phyloP scores from a whole-genome alignment of 2,888 invertebrate species.

The Drosophila antonietae region DNA sequence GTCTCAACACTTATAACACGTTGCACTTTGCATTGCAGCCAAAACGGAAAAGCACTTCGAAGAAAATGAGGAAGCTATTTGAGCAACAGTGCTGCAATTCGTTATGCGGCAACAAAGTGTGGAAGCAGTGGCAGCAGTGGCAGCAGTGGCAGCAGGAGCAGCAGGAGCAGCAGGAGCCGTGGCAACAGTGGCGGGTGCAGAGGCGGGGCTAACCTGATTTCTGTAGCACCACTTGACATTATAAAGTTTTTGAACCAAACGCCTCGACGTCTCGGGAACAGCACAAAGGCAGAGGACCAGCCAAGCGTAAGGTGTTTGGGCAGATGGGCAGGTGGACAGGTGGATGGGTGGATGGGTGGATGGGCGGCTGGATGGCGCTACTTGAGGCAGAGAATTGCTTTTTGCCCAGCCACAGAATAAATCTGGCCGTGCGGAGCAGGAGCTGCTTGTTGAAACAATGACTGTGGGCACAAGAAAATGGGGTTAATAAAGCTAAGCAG shows the following conservation, averaged over 20 bases:
- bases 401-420: conserved; percentile 19
- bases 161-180: not conserved
- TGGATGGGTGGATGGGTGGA: not conserved
- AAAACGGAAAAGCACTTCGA: conserved; percentile 13
- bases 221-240: conserved; percentile 61
- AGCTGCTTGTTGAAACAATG: conserved; percentile 35
- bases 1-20: not conserved
- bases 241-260: conserved; percentile 63
- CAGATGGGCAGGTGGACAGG: not conserved
- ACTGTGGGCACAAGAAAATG: conserved; percentile 47
- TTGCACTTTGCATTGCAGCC: not conserved
- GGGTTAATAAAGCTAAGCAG: conserved; percentile 74
- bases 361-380: conserved; percentile 3
- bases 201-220: conserved; percentile 67
- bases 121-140: not conserved
- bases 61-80: conserved; percentile 41
- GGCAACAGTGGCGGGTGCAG: conserved; percentile 20
- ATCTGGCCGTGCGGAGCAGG: conserved; percentile 13
- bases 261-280: conserved; percentile 43
- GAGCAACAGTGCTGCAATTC: conserved; percentile 43
- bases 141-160: not conserved
- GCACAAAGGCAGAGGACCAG: conserved; percentile 15
- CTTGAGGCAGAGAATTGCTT: conserved; percentile 30
- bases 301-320: conserved; percentile 18
- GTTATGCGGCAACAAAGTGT: conserved; percentile 52